Percentiles rank a stretch among this genome's conserved stretches.
These are phyloP conservation scores for Melanotaenia duboulayi DNA, from an alignment of 2,113 vertebrate species.

Conservation along the genomic window DNA sequence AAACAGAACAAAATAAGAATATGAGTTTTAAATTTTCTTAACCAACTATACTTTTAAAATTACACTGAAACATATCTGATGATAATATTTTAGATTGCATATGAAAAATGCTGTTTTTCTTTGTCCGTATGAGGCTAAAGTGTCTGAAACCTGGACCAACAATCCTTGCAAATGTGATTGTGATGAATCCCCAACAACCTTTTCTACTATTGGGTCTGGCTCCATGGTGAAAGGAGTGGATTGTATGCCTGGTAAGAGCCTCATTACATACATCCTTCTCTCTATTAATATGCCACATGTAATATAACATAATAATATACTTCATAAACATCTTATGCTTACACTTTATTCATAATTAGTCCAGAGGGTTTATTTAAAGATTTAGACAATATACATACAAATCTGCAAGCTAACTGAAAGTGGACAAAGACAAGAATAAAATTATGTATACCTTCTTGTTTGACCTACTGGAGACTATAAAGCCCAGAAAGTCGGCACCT, in stretches of 20 bases:
- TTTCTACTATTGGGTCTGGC: conserved; percentile 70
- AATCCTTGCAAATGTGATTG: conserved; percentile 92
- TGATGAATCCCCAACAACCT: conserved; percentile 81
- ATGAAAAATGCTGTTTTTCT: conserved; percentile 2
- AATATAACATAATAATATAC: background rate
- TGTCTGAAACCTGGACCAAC: conserved; percentile 84
- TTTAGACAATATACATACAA: background rate
- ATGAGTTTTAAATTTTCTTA: background rate
- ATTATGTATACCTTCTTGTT: background rate
- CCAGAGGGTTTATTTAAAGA: background rate
- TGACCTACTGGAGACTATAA: conserved; percentile 2
- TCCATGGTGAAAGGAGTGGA: conserved; percentile 74
- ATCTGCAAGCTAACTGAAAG: conserved; percentile 1
- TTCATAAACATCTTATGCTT: background rate
- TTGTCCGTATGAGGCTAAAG: conserved; percentile 40
- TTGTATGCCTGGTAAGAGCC: conserved; percentile 91
- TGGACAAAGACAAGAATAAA: background rate
- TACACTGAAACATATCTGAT: background rate
- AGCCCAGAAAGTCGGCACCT: background rate
- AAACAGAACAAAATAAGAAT: background rate
- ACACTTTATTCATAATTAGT: conserved; percentile 1
- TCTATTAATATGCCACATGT: background rate
- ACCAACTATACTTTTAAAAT: background rate
- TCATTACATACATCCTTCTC: background rate
- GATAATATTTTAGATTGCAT: background rate